Evolutionary conservation across 2,113 vertebrate species (phyloP), one percentile per base, ranked within the genome.

Genomic region (Hymenochirus boettgeri): DNA sequence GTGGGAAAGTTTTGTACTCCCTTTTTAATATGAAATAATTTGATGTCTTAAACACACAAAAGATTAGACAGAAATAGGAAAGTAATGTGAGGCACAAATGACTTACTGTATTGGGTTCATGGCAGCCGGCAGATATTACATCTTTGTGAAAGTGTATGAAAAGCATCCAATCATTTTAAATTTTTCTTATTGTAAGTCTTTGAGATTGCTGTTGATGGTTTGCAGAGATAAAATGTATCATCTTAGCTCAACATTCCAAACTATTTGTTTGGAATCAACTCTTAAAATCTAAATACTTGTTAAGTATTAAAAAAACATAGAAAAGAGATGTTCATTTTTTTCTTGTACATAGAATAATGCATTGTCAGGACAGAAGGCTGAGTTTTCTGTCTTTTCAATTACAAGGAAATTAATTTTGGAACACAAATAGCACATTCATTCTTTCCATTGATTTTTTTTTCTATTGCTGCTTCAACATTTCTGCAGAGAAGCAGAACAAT

Each of bases 361-460:
- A 53, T 60, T 67, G 59, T 58, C 65, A 45, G 53, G 65, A 67
- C 65, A 53, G 64, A 59, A 19, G 46, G 56, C 56, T 60, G 56
- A 60, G 23, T 60, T 59, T 52, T 59, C 65, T 59, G 65, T 67
- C 65, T 60, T 67, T 67, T 67, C 65, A 67, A 53, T 60, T 60
- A 59, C 47, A 67, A 53, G 31, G 56, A 67, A 67, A 67, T 67
- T 66, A 66, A 66, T 66, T 66, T 66, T 12, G 31, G 47, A 66
- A 66, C 64, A 66, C 64, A 66, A 66, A 66, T 66, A 51, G 55
- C 64, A 51, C 57, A 58, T 58, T 57, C 55, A 58, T 66, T 66
- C 46, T 55, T 39, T 58, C 29, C 55, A 66, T 66, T 66, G 54
- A 66, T 66, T 65, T 53, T 26, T 53, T 52, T 48, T 31, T 52